Conservation (phyloP, 2,113 vertebrate genomes). For the Colaptes auratus region DNA sequence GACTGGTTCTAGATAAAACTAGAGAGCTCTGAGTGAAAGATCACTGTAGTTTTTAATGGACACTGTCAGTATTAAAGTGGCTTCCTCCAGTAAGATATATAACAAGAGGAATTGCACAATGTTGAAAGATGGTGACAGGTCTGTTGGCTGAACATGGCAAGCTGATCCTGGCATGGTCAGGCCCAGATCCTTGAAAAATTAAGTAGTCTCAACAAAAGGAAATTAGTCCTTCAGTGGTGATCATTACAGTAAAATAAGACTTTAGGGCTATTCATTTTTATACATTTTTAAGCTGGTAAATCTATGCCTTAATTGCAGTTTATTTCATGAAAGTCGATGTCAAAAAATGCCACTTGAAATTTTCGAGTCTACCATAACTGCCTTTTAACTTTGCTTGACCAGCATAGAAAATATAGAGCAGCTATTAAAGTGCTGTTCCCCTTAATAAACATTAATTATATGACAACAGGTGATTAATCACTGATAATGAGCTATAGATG, state of each 20-base stretch:
- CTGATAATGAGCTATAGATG: conserved; percentile 52
- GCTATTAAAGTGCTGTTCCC: conserved; percentile 41
- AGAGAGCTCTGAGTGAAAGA: not conserved
- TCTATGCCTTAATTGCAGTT: not conserved
- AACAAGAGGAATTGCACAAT: not conserved
- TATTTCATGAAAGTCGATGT: not conserved
- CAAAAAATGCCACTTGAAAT: not conserved
- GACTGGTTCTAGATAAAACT: not conserved
- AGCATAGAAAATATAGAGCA: conserved; percentile 29
- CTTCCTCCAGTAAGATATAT: not conserved
- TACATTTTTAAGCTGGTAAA: not conserved
- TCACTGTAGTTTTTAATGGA: not conserved
- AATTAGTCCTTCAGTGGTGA: not conserved
- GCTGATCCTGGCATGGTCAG: not conserved
- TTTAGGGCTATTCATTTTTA: not conserved
- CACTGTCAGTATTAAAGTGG: not conserved
- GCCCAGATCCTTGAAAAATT: not conserved
- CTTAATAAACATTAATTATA: conserved; percentile 62
- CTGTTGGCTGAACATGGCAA: not conserved
- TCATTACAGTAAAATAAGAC: not conserved
- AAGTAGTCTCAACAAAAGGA: not conserved
- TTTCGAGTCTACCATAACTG: not conserved
- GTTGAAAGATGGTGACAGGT: not conserved
- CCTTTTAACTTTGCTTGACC: conserved; percentile 31
- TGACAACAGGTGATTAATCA: conserved; percentile 61